Evolutionary conservation across 1,140 invertebrate species (phyloP), one percentile per base, ranked within the genome.

Genomic region (Aphis craccivora): DNA sequence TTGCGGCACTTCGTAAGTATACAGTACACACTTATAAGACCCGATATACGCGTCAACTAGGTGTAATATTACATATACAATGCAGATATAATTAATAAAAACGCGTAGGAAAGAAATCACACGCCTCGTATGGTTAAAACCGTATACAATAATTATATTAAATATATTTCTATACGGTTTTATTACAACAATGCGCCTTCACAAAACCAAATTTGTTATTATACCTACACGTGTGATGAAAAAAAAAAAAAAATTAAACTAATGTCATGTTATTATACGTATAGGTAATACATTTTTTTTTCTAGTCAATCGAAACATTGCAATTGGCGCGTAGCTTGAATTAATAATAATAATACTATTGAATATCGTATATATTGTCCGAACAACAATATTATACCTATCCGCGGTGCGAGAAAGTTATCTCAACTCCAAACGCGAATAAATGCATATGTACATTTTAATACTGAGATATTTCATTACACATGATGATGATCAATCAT

Each of bases 151-250:
- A 40, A 40, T 45, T 67, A 67, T 60, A n/a, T n/a, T n/a, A 45
- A 86, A 86, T 86, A 86, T 51, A 86, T 30, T 45, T 11, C n/a
- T n/a, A 76, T 86, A 86, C 4, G 84, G 43, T 76, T 76, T n/a
- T 76, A n/a, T 76, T n/a, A 76, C 14, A n/a, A n/a, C 60, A 76
- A 76, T n/a, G 30, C 30, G 14, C 60, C 60, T 67, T n/a, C n/a
- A 67, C 60, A 76, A 76, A 67, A 76, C n/a, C 14, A 76, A 76
- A 35, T 76, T n/a, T n/a, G n/a, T 4, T 76, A 76, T 76, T n/a
- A 76, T n/a, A 76, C 48, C 14, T 20, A 51, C 30, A 76, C 60
- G 60, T 76, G 30, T 76, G n/a, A 35, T 76, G 18, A n/a, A n/a
- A 76, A n/a, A n/a, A 76, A 76, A 76, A 18, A n/a, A 18, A 51